phyloP scores from a whole-genome alignment of 2,113 vertebrate genomes.

The Progne subis region DNA sequence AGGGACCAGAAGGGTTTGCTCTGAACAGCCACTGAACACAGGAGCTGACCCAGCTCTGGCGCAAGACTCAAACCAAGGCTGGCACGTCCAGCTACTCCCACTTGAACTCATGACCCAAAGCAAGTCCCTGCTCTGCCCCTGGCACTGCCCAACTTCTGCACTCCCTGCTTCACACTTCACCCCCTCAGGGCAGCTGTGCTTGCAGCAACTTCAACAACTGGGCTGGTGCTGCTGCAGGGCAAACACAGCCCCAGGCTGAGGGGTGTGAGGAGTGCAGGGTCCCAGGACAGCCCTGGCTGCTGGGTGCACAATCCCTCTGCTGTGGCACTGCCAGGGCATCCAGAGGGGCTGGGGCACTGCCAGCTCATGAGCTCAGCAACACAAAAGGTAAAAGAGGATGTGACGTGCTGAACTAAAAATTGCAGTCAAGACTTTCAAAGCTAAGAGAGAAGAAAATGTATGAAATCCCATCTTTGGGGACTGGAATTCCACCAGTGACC shows the following conservation, averaged over 20 bases:
- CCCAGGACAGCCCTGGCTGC: neutral
- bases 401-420: neutral
- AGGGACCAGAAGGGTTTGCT: neutral
- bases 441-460: neutral
- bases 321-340: neutral
- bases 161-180: neutral
- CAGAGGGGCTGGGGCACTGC: neutral
- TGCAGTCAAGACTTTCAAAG: neutral
- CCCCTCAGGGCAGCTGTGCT: neutral
- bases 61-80: neutral
- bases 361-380: fast-evolving
- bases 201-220: neutral
- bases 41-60: neutral
- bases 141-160: neutral
- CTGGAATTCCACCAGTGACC: neutral
- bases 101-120: neutral
- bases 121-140: neutral
- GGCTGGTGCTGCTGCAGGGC: neutral
- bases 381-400: no score
- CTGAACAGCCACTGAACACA: neutral
- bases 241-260: neutral
- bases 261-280: neutral
- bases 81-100: neutral
- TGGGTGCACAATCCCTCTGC: no score
- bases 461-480: neutral